phyloP scores from a whole-genome alignment of 2,797 vertebrate species.

The Meriones psammophilus region DNA sequence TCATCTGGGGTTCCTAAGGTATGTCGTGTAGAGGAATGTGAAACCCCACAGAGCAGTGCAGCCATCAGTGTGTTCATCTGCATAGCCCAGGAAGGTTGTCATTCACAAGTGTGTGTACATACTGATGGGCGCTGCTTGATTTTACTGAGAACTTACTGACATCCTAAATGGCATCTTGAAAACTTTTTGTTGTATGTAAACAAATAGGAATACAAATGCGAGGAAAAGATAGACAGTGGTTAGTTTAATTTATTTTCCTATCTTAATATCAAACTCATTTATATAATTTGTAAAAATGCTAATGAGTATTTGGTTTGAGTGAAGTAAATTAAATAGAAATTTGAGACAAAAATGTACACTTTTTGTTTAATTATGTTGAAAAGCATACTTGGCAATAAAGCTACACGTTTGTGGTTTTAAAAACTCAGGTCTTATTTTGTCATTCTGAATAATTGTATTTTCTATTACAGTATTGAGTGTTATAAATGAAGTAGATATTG shows the following conservation, averaged over 20 bases:
- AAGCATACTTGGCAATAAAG: slow-evolving; percentile 23
- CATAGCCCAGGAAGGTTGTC: background rate
- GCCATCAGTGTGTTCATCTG: background rate
- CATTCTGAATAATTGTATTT: background rate
- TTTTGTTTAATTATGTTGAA: slow-evolving; percentile 43
- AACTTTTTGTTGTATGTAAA: slow-evolving; percentile 28
- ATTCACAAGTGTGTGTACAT: background rate
- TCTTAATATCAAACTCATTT: background rate
- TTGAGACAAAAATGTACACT: slow-evolving; percentile 27
- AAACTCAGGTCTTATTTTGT: slow-evolving; percentile 44
- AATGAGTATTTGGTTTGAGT: background rate
- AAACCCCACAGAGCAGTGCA: background rate
- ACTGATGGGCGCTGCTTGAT: background rate
- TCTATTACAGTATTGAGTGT: background rate
- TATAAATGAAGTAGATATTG: slow-evolving; percentile 51
- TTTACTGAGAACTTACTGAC: background rate
- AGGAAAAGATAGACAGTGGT: slow-evolving; percentile 25
- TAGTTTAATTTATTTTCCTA: slow-evolving; percentile 38
- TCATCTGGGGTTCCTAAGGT: slow-evolving; percentile 96
- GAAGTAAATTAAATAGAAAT: slow-evolving; percentile 50
- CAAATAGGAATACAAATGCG: slow-evolving; percentile 37
- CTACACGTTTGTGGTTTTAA: slow-evolving; percentile 27
- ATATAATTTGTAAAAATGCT: background rate
- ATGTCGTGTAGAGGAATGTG: slow-evolving; percentile 71
- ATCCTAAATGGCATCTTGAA: background rate